Evolutionary conservation across 2,113 vertebrate species (phyloP).

Genomic region (Bubo bubo): DNA sequence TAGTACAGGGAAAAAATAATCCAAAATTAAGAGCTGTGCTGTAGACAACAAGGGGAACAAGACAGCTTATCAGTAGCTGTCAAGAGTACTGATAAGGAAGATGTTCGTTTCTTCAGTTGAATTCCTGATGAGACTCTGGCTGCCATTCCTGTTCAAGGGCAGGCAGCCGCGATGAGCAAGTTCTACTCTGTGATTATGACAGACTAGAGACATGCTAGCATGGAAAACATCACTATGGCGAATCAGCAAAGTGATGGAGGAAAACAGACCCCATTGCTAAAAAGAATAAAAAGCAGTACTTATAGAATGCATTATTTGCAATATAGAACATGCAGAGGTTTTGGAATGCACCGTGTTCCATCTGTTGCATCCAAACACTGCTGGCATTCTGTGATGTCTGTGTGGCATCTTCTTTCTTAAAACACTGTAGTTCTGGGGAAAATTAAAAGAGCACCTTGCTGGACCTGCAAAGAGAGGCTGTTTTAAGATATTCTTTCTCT

Average conservation of each 20-base stretch:
- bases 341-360: not conserved
- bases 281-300: not conserved
- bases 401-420: not conserved
- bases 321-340: not conserved
- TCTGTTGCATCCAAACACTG: not conserved
- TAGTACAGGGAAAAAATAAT: not conserved
- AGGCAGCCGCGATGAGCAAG: not conserved
- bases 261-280: not conserved
- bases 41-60: not conserved
- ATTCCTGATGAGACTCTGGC: not conserved
- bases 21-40: not conserved
- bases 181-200: not conserved
- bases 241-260: not conserved
- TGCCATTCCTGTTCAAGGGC: not conserved
- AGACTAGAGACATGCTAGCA: not conserved
- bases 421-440: not conserved
- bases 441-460: not conserved
- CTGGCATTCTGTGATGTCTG: not conserved
- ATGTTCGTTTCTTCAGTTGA: not conserved
- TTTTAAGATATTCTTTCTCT: not conserved
- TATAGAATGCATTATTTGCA: not conserved
- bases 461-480: not conserved
- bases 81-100: not conserved
- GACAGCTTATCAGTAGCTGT: constrained; percentile 22
- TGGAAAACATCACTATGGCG: not conserved